A percentile compares a stretch with the other conserved stretches of the same genome.
phyloP scores from a whole-genome alignment of 2,113 vertebrate genomes.

The Bungarus multicinctus region DNA sequence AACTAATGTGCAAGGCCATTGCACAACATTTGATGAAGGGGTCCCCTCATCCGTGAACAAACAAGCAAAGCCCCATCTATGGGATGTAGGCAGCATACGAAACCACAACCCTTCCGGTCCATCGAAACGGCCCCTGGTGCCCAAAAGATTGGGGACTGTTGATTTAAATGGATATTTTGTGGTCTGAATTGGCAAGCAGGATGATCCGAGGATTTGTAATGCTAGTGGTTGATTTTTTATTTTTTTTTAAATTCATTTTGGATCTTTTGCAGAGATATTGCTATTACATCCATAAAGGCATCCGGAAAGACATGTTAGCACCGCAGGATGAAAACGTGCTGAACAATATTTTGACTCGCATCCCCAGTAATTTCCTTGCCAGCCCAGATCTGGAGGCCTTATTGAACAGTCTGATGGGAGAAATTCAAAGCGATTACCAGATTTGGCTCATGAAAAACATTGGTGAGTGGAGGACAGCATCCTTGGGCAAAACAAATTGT shows the following conservation, averaged over 20 bases:
- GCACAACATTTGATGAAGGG: not conserved
- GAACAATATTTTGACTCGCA: conserved; percentile 66
- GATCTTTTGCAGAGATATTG: conserved; percentile 76
- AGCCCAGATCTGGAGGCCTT: conserved; percentile 57
- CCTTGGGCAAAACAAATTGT: too few species aligned
- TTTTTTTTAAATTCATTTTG: not conserved
- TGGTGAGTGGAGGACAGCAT: conserved; percentile 68
- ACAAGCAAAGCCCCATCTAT: too few species aligned
- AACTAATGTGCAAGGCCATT: not conserved
- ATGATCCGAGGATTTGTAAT: not conserved
- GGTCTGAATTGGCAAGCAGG: not conserved
- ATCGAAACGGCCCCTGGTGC: not conserved
- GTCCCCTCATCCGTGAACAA: too few species aligned
- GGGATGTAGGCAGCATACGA: too few species aligned
- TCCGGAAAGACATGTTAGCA: conserved; percentile 77
- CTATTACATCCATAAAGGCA: conserved; percentile 78
- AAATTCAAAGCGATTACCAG: conserved; percentile 74
- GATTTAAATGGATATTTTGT: not conserved
- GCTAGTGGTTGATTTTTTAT: not conserved
- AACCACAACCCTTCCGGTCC: too few species aligned
- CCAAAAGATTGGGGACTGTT: too few species aligned
- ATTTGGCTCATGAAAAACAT: conserved; percentile 78
- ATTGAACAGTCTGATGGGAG: conserved; percentile 64
- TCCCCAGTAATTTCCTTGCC: conserved; percentile 64
- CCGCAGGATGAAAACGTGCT: conserved; percentile 72